Evolutionary conservation across 2,113 vertebrate genomes (phyloP), one percentile per base, ranked within the genome.

Genomic region (Gymnogyps californianus): DNA sequence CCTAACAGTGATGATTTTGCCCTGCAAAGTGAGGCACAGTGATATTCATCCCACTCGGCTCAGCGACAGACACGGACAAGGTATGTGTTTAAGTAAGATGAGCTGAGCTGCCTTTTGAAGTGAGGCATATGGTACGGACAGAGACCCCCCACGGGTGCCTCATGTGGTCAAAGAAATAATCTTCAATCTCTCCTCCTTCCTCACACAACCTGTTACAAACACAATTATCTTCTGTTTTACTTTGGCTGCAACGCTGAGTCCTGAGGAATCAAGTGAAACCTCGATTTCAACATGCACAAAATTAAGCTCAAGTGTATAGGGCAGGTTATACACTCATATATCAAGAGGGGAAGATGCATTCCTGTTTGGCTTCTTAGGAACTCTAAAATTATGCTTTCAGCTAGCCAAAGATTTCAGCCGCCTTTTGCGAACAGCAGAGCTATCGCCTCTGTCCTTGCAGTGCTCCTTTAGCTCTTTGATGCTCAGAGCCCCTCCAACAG

Each of bases 61-160:
- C 61, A n/a, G 51, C 3, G 2, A 51, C 0, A 19, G 25, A 21
- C 47, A 6, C 38, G 4, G 25, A 15, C 34, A 8, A 22, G 1
- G 16, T 1, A 1, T 1, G 6, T 7, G 16, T 11, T 42, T 17
- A 46, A 47, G 21, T 36, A 28, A 25, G 36, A 18, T 2, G 18
- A 74, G 32, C 47, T 1, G 4, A 84, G 47, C n/a, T 62, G 80
- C 85, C 59, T 47, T 77, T 29, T 18, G 36, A 46, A 77, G 44
- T 4, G 17, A 74, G 52, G 16, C 44, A 9, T 8, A 4, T 6
- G n/a, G 51, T 4, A 54, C 1, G 8, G 70, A 12, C 46, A 71
- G 64, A 71, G 70, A 52, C 9, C 40, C n/a, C 8, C 57, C 32
- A 16, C 0, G 22, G 61, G 10, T 16, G 52, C 31, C 47, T 49